phyloP scores from a whole-genome alignment of 2,113 vertebrate genomes.

The Tupaia tana region DNA sequence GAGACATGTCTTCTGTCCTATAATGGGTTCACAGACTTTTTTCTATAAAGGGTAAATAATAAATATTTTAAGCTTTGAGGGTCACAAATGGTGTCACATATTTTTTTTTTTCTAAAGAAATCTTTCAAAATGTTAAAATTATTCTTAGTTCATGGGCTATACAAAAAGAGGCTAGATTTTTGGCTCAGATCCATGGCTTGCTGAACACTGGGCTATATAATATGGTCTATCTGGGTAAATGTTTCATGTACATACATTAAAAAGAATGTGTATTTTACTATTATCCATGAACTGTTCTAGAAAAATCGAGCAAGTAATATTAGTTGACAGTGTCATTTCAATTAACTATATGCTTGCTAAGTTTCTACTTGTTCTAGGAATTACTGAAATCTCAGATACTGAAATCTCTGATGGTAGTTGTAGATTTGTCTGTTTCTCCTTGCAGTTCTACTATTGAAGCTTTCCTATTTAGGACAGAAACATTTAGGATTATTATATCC shows the following conservation, averaged over 20 bases:
- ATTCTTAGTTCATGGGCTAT: conserved; percentile 1
- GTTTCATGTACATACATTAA: not conserved
- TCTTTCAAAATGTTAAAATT: conserved; percentile 17
- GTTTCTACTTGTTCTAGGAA: not conserved
- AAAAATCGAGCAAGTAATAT: not conserved
- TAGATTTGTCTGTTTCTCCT: conserved; percentile 34
- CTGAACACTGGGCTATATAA: not conserved
- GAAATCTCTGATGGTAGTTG: not conserved
- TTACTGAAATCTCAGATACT: not conserved
- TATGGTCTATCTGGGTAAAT: conserved; percentile 23
- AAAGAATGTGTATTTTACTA: conserved; percentile 7
- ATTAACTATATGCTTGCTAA: conserved; percentile 24
- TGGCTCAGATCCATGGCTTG: not conserved
- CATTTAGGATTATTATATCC: not conserved
- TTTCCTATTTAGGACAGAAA: conserved; percentile 5
- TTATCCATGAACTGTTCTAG: not conserved
- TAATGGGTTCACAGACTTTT: conserved; percentile 28
- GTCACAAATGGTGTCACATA: not conserved
- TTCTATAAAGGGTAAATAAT: not conserved
- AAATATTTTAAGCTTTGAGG: conserved; percentile 50
- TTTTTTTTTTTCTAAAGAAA: conserved; percentile 49
- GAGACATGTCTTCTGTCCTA: conserved; percentile 27
- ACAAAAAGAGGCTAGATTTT: conserved; percentile 18
- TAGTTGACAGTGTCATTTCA: not conserved
- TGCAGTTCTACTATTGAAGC: not conserved